Evolutionary conservation across 2,888 invertebrate species (phyloP).

Genomic region (Drosophila picticornis): DNA sequence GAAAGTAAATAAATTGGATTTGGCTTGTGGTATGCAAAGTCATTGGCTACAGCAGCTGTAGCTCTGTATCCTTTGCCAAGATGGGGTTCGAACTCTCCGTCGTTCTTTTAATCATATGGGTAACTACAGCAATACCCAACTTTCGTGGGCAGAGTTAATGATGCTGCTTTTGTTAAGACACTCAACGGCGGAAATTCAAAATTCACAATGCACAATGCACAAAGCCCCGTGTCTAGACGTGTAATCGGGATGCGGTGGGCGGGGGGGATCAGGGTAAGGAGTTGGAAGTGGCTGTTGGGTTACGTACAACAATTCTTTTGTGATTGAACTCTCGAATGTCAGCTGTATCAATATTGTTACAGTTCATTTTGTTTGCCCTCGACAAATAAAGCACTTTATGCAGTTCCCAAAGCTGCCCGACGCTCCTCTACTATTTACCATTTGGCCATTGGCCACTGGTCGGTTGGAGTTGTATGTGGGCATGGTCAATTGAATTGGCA

Average conservation of each 20-base stretch:
- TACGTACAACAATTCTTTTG: slow-evolving; percentile 63
- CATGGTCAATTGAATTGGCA: slow-evolving; percentile 56
- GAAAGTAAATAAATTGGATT: slow-evolving; percentile 52
- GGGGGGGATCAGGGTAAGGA: background rate
- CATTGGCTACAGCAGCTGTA: slow-evolving; percentile 11
- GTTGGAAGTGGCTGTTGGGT: slow-evolving; percentile 22
- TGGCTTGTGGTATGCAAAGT: slow-evolving; percentile 43
- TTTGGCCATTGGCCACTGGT: slow-evolving; percentile 17
- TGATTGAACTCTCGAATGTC: slow-evolving; percentile 63
- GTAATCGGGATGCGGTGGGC: slow-evolving; percentile 4
- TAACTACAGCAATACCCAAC: slow-evolving; percentile 40
- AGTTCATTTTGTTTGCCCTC: slow-evolving; percentile 80
- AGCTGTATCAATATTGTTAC: slow-evolving; percentile 80
- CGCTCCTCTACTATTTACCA: slow-evolving; percentile 22
- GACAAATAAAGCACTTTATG: slow-evolving; percentile 77
- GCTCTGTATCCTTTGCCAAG: slow-evolving; percentile 1
- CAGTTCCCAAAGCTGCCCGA: slow-evolving; percentile 42
- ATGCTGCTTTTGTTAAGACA: slow-evolving; percentile 47
- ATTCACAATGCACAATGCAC: slow-evolving; percentile 42
- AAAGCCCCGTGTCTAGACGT: slow-evolving; percentile 45
- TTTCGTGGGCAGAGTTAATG: slow-evolving; percentile 61
- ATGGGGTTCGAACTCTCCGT: slow-evolving; percentile 2
- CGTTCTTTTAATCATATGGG: slow-evolving; percentile 45
- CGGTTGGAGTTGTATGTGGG: slow-evolving; percentile 22
- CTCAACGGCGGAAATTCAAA: slow-evolving; percentile 45